A percentile compares a stretch with the other conserved stretches of the same genome.
Evolutionary conservation across 2,888 invertebrate species (phyloP).

Genomic region (Abscondita cerata): DNA sequence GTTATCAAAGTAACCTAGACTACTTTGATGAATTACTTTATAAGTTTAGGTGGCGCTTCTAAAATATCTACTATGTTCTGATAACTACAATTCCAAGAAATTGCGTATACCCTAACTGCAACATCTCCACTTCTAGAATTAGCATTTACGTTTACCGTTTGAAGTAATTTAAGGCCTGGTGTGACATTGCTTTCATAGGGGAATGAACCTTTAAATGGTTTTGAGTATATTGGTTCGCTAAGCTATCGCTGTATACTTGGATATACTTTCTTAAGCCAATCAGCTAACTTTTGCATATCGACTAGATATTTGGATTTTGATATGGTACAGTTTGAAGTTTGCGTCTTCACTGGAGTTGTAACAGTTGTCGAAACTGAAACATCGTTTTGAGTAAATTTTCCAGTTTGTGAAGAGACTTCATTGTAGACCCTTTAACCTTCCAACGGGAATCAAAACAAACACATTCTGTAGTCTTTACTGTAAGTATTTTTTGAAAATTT

Average conservation of each 20-base stretch:
- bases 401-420: slow-evolving; percentile 49
- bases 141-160: slow-evolving; percentile 44
- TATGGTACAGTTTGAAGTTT: slow-evolving; percentile 53
- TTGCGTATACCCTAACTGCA: slow-evolving; percentile 41
- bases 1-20: too few species aligned
- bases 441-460: slow-evolving; percentile 61
- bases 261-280: slow-evolving; percentile 60
- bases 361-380: slow-evolving; percentile 49
- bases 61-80: too few species aligned
- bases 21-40: too few species aligned
- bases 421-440: slow-evolving; percentile 53
- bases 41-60: too few species aligned
- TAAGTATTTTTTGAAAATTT: slow-evolving; percentile 51
- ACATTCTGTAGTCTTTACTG: slow-evolving; percentile 58
- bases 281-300: slow-evolving; percentile 59
- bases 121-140: slow-evolving; percentile 14
- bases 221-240: slow-evolving; percentile 52
- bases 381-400: slow-evolving; percentile 45
- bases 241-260: slow-evolving; percentile 60
- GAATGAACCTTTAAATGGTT: slow-evolving; percentile 50
- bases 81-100: slow-evolving; percentile 58
- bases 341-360: slow-evolving; percentile 53
- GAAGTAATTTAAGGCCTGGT: slow-evolving; percentile 47
- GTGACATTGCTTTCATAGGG: slow-evolving; percentile 42
- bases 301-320: slow-evolving; percentile 41